phyloP scores from a whole-genome alignment of 1,140 invertebrate genomes.

The Drosophila auraria region DNA sequence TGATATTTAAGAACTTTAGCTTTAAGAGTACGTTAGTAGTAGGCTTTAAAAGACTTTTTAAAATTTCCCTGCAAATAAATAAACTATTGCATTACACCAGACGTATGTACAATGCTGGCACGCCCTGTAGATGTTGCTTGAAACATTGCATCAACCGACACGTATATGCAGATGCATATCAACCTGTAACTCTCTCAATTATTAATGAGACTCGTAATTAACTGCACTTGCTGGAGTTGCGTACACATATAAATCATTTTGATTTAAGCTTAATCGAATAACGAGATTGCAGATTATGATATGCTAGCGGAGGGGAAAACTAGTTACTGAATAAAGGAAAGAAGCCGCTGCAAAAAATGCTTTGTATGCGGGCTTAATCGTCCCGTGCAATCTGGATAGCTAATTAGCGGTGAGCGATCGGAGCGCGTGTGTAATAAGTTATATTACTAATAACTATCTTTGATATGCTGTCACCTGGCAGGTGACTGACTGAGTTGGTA shows the following conservation, averaged over 20 bases:
- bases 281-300: slow-evolving; percentile 76
- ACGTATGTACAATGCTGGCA: not conserved
- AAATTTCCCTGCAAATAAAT: not conserved
- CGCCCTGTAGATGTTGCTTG: not conserved
- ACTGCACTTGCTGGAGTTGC: slow-evolving; percentile 50
- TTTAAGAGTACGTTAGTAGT: no score
- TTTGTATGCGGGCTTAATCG: slow-evolving; percentile 51
- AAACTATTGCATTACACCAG: no score
- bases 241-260: slow-evolving; percentile 70
- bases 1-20: no score
- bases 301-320: slow-evolving; percentile 45
- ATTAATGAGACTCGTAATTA: slow-evolving; percentile 77
- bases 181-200: slow-evolving; percentile 45
- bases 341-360: slow-evolving; percentile 8
- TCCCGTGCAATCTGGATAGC: slow-evolving; percentile 46
- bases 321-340: slow-evolving; percentile 23
- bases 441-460: slow-evolving; percentile 38
- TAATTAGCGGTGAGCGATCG: slow-evolving; percentile 56
- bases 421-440: slow-evolving; percentile 27
- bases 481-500: slow-evolving; percentile 35
- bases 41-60: no score
- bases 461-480: slow-evolving; percentile 45
- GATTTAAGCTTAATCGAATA: slow-evolving; percentile 77
- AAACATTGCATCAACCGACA: slow-evolving; percentile 26
- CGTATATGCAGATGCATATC: slow-evolving; percentile 30